Percentiles rank a stretch among this genome's conserved stretches.
Evolutionary conservation across 1,140 invertebrate genomes (phyloP).

Genomic region (Leptonema lineaticorne): DNA sequence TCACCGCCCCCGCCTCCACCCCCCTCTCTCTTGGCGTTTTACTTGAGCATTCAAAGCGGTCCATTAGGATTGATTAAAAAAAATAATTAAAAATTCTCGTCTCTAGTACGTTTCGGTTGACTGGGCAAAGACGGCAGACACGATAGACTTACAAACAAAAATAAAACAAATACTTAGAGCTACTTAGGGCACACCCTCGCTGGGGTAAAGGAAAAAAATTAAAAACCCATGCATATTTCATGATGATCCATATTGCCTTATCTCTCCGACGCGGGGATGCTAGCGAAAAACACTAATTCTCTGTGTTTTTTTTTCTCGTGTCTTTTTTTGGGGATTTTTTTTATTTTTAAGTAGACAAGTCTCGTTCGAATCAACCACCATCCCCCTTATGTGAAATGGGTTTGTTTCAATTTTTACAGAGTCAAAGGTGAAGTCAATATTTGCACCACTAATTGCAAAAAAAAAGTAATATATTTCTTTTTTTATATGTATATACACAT

Average conservation of each 20-base stretch:
- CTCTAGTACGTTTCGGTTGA: conserved; percentile 25
- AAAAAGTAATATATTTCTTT: neutral
- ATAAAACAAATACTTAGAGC: conserved; percentile 41
- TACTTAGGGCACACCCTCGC: conserved; percentile 36
- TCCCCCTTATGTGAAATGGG: conserved; percentile 11
- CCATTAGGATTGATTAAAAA: conserved; percentile 42
- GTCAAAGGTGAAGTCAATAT: neutral
- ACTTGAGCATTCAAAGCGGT: conserved; percentile 26
- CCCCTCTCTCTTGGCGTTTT: too few species aligned
- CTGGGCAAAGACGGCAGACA: conserved; percentile 38
- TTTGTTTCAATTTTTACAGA: conserved; percentile 31
- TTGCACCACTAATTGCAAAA: too few species aligned
- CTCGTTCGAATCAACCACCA: conserved; percentile 16
- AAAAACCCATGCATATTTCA: conserved; percentile 42
- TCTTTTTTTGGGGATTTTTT: too few species aligned
- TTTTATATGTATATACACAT: too few species aligned
- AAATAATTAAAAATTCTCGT: conserved; percentile 41
- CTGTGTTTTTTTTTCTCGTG: conserved; percentile 26
- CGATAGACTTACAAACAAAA: conserved; percentile 40
- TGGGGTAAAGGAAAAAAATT: conserved; percentile 36
- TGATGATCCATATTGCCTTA: conserved; percentile 41
- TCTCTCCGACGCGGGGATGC: conserved; percentile 29
- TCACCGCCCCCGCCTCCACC: neutral
- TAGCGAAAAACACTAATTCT: conserved; percentile 39
- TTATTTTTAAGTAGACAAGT: too few species aligned